phyloP scores from a whole-genome alignment of 1,140 invertebrate genomes.

The Heliconius himera region DNA sequence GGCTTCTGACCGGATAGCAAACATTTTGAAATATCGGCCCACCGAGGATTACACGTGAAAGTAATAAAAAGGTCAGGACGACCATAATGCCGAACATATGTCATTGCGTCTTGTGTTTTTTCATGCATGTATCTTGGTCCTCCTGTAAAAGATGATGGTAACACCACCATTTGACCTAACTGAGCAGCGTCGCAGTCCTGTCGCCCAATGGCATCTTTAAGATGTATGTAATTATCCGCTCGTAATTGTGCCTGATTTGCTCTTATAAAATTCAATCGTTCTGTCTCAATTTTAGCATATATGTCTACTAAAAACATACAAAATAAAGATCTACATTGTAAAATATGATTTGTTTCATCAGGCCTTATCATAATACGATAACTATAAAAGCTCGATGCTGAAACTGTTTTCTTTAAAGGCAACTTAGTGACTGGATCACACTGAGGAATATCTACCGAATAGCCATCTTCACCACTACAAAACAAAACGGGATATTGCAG shows the following conservation, averaged over 20 bases:
- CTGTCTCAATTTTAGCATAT: conserved; percentile 78
- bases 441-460: conserved; percentile 46
- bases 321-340: conserved; percentile 41
- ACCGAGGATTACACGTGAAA: conserved; percentile 76
- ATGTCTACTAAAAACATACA: conserved; percentile 53
- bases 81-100: conserved; percentile 68
- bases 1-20: conserved; percentile 43
- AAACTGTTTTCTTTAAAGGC: conserved; percentile 48
- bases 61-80: conserved; percentile 67
- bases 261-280: conserved; percentile 65
- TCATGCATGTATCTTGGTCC: conserved; percentile 48
- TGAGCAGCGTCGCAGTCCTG: conserved; percentile 27
- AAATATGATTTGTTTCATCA: conserved; percentile 44
- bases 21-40: conserved; percentile 56
- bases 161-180: conserved; percentile 42
- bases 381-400: conserved; percentile 47
- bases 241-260: conserved; percentile 76
- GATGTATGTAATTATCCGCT: conserved; percentile 74
- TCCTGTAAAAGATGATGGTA: conserved; percentile 49
- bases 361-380: conserved; percentile 47
- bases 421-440: conserved; percentile 38
- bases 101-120: conserved; percentile 54
- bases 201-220: conserved; percentile 50
- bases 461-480: conserved; percentile 47
- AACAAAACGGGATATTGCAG: conserved; percentile 45